Percentiles rank a stretch among this genome's conserved stretches.
These are phyloP conservation scores for Anabacerthia variegaticeps DNA, from an alignment of 2,797 vertebrate genomes.

Conservation along the genomic window DNA sequence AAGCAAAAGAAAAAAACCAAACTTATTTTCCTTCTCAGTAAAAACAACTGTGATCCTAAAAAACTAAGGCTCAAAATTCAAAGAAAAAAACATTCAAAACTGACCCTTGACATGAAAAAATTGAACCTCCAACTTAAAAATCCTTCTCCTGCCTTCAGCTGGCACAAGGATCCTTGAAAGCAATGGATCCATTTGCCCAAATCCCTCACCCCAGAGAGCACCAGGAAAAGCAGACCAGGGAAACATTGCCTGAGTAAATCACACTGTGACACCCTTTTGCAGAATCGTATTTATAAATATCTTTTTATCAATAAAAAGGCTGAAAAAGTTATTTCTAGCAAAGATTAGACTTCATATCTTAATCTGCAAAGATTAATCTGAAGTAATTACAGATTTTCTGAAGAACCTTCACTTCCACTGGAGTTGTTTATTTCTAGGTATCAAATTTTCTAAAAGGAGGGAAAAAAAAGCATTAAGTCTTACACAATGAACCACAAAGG, in stretches of 20 bases:
- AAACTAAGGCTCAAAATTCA: not conserved
- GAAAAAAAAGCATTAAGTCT: not conserved
- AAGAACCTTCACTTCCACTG: not conserved
- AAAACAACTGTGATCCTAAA: not conserved
- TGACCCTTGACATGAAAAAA: not conserved
- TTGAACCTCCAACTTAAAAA: not conserved
- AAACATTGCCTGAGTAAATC: not conserved
- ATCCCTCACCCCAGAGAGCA: not conserved
- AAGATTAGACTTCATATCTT: not conserved
- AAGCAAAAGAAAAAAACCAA: not conserved
- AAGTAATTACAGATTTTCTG: not conserved
- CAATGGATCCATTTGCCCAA: not conserved
- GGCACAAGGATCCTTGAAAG: not conserved
- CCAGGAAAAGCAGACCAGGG: not conserved
- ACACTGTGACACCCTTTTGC: not conserved
- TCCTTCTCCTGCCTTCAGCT: not conserved
- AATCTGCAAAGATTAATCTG: not conserved
- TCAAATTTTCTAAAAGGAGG: not conserved
- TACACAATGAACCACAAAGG: not conserved
- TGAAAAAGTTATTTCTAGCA: not conserved
- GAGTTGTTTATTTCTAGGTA: not conserved
- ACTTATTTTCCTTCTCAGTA: not conserved
- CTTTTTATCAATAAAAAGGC: not conserved
- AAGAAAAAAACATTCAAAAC: rapidly evolving
- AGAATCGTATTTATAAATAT: not conserved